Percentiles rank a stretch among this genome's conserved stretches.
phyloP scores from a whole-genome alignment of 2,797 vertebrate species.

The Acanthurus lineatus region DNA sequence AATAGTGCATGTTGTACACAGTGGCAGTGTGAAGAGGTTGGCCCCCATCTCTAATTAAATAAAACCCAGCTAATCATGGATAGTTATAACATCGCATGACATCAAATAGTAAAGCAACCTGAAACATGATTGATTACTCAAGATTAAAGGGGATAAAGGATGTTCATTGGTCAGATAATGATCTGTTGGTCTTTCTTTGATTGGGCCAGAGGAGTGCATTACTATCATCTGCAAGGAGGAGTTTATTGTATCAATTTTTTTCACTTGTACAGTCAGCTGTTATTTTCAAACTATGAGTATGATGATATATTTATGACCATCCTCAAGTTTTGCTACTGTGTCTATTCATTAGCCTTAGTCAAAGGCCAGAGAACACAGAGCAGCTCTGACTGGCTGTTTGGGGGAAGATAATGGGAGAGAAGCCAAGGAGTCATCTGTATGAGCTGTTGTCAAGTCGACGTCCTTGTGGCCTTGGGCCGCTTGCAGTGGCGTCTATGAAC shows the following conservation, averaged over 20 bases:
- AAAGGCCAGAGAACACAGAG: constrained; percentile 73
- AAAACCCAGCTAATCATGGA: constrained; percentile 65
- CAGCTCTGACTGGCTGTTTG: constrained; percentile 46
- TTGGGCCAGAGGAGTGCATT: not conserved
- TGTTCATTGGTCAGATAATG: not conserved
- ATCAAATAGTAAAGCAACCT: constrained; percentile 61
- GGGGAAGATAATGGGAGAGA: constrained; percentile 72
- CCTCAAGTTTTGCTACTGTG: constrained; percentile 70
- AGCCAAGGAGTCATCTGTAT: constrained; percentile 74
- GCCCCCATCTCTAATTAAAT: constrained; percentile 75
- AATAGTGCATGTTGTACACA: constrained; percentile 41
- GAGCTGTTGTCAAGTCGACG: constrained; percentile 79
- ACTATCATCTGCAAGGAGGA: constrained; percentile 24
- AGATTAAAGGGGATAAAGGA: constrained; percentile 43
- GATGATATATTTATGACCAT: constrained; percentile 31
- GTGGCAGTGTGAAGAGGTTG: constrained; percentile 70
- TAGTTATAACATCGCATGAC: constrained; percentile 45
- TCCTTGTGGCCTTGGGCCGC: constrained; percentile 77
- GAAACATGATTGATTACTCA: constrained; percentile 57
- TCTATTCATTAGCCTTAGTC: constrained; percentile 73
- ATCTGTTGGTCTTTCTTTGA: constrained; percentile 12
- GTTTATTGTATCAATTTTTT: not conserved
- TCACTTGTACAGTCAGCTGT: not conserved
- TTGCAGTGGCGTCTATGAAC: constrained; percentile 80
- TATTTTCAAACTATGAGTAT: constrained; percentile 10